These are phyloP conservation scores for Brachymystax lenok DNA, from an alignment of 2,797 vertebrate species.

Conservation along the genomic window DNA sequence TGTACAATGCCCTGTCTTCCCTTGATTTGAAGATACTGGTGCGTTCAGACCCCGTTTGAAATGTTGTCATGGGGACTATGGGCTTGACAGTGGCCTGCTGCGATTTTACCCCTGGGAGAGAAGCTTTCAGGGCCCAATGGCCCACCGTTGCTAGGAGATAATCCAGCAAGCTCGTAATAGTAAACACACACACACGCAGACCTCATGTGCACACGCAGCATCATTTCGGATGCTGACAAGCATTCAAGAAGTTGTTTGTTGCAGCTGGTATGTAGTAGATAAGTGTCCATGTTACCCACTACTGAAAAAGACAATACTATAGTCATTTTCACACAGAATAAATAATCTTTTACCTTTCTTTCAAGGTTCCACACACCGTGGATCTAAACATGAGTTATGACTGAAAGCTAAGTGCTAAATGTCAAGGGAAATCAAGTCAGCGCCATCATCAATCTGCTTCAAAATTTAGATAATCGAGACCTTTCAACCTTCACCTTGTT, in stretches of 20 bases:
- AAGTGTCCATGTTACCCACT: neutral
- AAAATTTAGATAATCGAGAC: conserved; percentile 25
- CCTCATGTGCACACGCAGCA: conserved; percentile 49
- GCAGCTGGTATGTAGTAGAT: conserved; percentile 41
- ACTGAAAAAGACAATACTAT: neutral
- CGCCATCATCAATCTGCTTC: neutral
- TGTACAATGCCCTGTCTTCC: conserved; percentile 53
- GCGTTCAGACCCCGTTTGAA: conserved; percentile 52
- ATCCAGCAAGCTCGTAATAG: conserved; percentile 55
- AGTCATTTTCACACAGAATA: no score
- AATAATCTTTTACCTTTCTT: no score
- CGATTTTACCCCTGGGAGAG: conserved; percentile 55
- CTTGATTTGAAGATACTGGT: conserved; percentile 38
- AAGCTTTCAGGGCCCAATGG: conserved; percentile 52
- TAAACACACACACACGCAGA: conserved; percentile 54
- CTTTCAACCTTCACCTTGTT: conserved; percentile 12
- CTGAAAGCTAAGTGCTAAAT: no score
- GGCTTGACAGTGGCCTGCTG: conserved; percentile 50
- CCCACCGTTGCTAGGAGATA: conserved; percentile 74
- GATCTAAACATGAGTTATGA: no score
- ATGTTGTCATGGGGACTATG: conserved; percentile 69
- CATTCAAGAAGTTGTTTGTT: conserved; percentile 34
- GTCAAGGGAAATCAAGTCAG: neutral
- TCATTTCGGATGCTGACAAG: conserved; percentile 39
- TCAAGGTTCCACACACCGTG: no score